Percentiles rank a stretch among this genome's conserved stretches.
These are phyloP conservation scores for Archaeoteleia sp. DNA, from an alignment of 2,888 invertebrate species.

Conservation along the genomic window DNA sequence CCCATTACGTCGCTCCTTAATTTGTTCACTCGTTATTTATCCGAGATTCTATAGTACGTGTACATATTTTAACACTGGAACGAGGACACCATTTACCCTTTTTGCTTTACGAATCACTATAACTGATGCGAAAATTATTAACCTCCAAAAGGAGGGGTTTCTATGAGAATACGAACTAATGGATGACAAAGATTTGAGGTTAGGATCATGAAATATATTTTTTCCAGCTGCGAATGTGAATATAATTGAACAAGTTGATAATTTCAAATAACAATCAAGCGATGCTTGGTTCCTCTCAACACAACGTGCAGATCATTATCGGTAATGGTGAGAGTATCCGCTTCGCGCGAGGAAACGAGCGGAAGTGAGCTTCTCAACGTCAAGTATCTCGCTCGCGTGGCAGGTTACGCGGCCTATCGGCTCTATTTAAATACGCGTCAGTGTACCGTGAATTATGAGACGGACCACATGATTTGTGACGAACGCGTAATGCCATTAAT, in stretches of 20 bases:
- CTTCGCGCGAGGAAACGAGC: slow-evolving; percentile 2
- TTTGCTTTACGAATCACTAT: slow-evolving; percentile 9
- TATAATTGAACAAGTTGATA: no score
- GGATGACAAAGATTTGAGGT: no score
- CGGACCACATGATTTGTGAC: slow-evolving; percentile 71
- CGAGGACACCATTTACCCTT: slow-evolving; percentile 10
- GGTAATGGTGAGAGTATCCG: slow-evolving; percentile 7
- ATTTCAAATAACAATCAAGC: neutral
- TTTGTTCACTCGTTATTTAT: slow-evolving; percentile 51
- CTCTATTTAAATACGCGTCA: slow-evolving; percentile 72
- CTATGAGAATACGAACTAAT: slow-evolving; percentile 5
- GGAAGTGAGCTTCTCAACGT: slow-evolving; percentile 24
- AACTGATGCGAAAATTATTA: slow-evolving; percentile 19
- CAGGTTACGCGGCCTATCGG: slow-evolving; percentile 62
- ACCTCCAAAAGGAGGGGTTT: slow-evolving; percentile 2
- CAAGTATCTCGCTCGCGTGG: slow-evolving; percentile 9
- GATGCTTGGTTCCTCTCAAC: neutral
- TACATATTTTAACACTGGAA: slow-evolving; percentile 20
- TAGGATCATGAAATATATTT: slow-evolving; percentile 11
- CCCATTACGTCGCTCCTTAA: slow-evolving; percentile 25
- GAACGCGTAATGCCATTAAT: slow-evolving; percentile 70
- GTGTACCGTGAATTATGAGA: slow-evolving; percentile 68
- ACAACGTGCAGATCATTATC: neutral
- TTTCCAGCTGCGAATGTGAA: no score
- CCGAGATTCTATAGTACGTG: slow-evolving; percentile 41